phyloP scores from a whole-genome alignment of 1,140 invertebrate species.

The Drosophila leontia region DNA sequence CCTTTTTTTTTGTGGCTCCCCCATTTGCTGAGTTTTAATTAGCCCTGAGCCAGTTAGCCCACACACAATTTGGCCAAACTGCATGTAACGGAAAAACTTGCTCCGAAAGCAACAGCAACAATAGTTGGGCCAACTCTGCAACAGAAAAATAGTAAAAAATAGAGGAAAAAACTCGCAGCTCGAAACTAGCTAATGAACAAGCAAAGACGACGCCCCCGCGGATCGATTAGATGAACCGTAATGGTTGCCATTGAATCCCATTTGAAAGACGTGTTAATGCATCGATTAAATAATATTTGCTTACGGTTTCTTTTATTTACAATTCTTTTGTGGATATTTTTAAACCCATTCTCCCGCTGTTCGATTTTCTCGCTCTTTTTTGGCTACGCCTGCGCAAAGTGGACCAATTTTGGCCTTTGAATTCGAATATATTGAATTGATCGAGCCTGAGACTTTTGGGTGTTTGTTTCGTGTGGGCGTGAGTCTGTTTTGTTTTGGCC shows the following conservation, averaged over 20 bases:
- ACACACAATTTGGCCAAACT: slow-evolving; percentile 47
- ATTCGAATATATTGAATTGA: slow-evolving; percentile 11
- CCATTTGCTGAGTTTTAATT: slow-evolving; percentile 66
- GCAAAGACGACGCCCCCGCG: slow-evolving; percentile 40
- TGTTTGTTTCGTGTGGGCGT: slow-evolving; percentile 20
- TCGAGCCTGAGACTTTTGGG: slow-evolving; percentile 9
- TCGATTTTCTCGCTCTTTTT: slow-evolving; percentile 5
- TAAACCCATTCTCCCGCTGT: slow-evolving; percentile 28
- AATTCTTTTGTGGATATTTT: slow-evolving; percentile 62
- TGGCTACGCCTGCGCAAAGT: slow-evolving; percentile 47
- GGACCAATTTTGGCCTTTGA: slow-evolving; percentile 54
- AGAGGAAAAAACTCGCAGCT: slow-evolving; percentile 28
- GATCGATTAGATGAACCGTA: slow-evolving; percentile 13
- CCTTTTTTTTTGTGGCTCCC: slow-evolving; percentile 18
- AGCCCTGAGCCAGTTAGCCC: slow-evolving; percentile 78
- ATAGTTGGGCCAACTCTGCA: slow-evolving; percentile 29
- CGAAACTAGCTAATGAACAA: slow-evolving; percentile 50
- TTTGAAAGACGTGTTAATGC: slow-evolving; percentile 57
- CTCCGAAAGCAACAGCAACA: slow-evolving; percentile 15
- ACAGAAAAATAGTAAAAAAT: background rate
- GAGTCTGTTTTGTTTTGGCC: slow-evolving; percentile 13
- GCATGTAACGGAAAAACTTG: slow-evolving; percentile 73
- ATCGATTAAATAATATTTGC: slow-evolving; percentile 63
- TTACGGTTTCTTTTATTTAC: slow-evolving; percentile 39
- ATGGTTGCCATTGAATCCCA: slow-evolving; percentile 10